These are phyloP conservation scores for Galaxea fascicularis DNA, from an alignment of 92 coral and sea anemone species.

Conservation along the genomic window DNA sequence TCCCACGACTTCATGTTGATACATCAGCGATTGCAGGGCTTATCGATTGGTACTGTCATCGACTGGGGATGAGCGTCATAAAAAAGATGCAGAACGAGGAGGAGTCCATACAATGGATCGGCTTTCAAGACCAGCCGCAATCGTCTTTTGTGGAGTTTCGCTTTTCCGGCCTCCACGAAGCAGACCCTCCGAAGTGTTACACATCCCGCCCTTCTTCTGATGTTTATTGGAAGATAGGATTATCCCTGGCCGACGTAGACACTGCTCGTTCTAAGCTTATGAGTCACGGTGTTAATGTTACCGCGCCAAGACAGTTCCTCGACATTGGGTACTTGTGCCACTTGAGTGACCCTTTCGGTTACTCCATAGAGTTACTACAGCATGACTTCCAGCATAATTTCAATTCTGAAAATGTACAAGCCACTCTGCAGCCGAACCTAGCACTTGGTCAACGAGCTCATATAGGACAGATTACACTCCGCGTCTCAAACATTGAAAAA, in stretches of 20 bases:
- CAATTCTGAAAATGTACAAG: conserved; percentile 8
- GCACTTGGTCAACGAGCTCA: conserved; percentile 57
- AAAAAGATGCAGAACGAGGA: conserved; percentile 15
- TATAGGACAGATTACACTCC: conserved; percentile 60
- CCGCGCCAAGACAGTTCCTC: conserved; percentile 50
- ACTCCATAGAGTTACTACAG: conserved; percentile 50
- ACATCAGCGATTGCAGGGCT: conserved; percentile 26
- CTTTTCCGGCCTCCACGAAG: conserved; percentile 1
- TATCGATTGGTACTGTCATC: conserved; percentile 35
- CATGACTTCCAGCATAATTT: conserved; percentile 58
- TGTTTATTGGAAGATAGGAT: conserved; percentile 72
- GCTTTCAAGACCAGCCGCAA: conserved; percentile 4
- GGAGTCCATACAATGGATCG: conserved; percentile 32
- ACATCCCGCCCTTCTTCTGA: conserved; percentile 14
- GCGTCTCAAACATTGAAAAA: conserved; percentile 52
- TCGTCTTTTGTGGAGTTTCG: conserved; percentile 37
- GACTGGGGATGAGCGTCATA: conserved; percentile 34
- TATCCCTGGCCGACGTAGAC: conserved; percentile 54
- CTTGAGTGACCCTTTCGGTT: conserved; percentile 61
- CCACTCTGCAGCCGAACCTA: conserved; percentile 15
- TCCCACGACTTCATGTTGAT: conserved; percentile 41
- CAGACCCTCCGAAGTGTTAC: conserved; percentile 24
- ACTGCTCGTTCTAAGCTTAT: conserved; percentile 50
- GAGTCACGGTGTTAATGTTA: conserved; percentile 31
- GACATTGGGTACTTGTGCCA: conserved; percentile 67